A percentile compares a stretch with the other conserved stretches of the same genome.
phyloP scores from a whole-genome alignment of 2,113 vertebrate species.

The Hippocampus comes region DNA sequence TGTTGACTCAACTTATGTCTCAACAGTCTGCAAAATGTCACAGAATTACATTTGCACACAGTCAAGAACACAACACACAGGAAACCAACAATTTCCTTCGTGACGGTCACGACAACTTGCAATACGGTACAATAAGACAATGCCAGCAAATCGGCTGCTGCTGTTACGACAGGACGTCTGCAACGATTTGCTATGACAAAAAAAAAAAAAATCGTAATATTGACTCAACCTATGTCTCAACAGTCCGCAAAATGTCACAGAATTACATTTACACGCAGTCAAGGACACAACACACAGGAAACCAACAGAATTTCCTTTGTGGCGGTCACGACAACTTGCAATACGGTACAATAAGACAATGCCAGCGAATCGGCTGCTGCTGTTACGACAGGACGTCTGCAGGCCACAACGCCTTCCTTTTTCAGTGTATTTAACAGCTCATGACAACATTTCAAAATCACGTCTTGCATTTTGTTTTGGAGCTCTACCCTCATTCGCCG shows the following conservation, averaged over 20 bases:
- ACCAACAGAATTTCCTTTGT: no score
- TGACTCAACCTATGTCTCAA: no score
- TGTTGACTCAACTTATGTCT: not conserved
- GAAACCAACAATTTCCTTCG: no score
- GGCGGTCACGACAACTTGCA: not conserved
- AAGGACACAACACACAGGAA: no score
- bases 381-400: not conserved
- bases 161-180: not conserved
- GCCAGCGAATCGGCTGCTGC: not conserved
- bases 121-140: not conserved
- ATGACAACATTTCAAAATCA: slow-evolving; percentile 22
- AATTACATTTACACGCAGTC: no score
- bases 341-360: not conserved
- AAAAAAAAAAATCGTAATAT: not conserved
- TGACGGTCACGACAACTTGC: not conserved
- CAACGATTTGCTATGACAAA: not conserved
- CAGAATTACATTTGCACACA: no score
- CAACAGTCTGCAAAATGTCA: no score
- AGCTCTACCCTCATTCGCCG: slow-evolving; percentile 20
- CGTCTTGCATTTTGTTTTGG: slow-evolving; percentile 2
- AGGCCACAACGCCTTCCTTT: not conserved
- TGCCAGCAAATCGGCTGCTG: not conserved
- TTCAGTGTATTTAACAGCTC: slow-evolving; percentile 6
- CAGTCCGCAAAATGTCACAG: no score
- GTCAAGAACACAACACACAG: no score